Percentiles rank a stretch among this genome's conserved stretches.
These are phyloP conservation scores for Somateria mollissima DNA, from an alignment of 2,797 vertebrate species.

Conservation along the genomic window DNA sequence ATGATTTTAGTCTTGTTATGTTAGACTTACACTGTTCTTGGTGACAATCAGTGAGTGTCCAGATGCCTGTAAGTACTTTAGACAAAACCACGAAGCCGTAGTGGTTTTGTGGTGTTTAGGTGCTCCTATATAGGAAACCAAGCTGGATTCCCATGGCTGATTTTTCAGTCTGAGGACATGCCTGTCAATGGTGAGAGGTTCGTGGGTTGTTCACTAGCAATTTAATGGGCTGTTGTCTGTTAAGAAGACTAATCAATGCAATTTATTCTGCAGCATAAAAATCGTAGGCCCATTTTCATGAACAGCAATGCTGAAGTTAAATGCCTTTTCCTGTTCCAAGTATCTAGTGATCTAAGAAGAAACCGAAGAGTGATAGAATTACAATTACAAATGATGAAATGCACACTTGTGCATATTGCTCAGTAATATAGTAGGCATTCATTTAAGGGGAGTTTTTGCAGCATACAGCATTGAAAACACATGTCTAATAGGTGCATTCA, in stretches of 20 bases:
- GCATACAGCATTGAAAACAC: conserved; percentile 56
- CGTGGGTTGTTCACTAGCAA: neutral
- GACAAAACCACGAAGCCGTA: neutral
- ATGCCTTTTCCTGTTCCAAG: neutral
- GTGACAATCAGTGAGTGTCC: neutral
- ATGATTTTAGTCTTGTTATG: neutral
- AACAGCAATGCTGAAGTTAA: neutral
- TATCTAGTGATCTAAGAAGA: conserved; percentile 19
- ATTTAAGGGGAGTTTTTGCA: conserved; percentile 38
- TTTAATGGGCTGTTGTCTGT: neutral
- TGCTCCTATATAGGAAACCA: neutral
- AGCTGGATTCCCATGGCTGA: neutral
- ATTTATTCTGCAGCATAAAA: neutral
- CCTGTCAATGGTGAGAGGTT: neutral
- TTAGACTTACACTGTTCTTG: neutral
- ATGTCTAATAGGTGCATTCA: conserved; percentile 77
- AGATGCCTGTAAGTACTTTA: neutral
- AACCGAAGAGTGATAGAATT: conserved; percentile 1
- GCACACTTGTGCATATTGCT: conserved; percentile 33
- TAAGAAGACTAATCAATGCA: neutral
- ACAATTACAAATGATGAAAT: conserved; percentile 9
- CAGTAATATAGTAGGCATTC: neutral
- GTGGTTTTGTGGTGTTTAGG: conserved; percentile 16
- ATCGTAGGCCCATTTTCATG: neutral
- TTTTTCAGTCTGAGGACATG: neutral